A percentile compares a stretch with the other conserved stretches of the same genome.
phyloP scores from a whole-genome alignment of 2,797 vertebrate species.

The Lacerta agilis region DNA sequence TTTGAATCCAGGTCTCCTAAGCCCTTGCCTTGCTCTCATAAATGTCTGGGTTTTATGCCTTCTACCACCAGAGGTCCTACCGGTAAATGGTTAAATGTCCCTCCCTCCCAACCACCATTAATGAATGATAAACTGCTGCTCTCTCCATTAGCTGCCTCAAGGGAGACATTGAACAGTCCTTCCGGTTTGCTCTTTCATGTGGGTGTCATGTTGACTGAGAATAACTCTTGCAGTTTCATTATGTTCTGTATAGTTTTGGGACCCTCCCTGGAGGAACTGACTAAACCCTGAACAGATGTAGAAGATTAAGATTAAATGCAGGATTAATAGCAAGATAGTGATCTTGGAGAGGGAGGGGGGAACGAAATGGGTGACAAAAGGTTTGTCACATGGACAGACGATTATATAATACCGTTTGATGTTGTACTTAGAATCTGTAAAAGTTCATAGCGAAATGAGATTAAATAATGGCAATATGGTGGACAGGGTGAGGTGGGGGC shows the following conservation, averaged over 20 bases:
- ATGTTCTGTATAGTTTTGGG: neutral
- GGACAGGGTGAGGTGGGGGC: no score
- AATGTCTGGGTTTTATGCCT: neutral
- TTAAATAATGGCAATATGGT: neutral
- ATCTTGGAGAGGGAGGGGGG: neutral
- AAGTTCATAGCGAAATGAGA: neutral
- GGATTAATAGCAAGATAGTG: neutral
- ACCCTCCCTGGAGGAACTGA: neutral
- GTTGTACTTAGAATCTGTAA: neutral
- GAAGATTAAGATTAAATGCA: neutral
- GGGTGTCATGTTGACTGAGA: neutral
- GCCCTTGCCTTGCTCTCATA: neutral
- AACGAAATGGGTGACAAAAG: neutral
- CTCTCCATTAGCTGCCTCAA: neutral
- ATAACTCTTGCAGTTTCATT: neutral
- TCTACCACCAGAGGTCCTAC: neutral
- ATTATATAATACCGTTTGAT: neutral
- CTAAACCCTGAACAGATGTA: constrained; percentile 19
- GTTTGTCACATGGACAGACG: neutral
- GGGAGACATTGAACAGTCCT: neutral
- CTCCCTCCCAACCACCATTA: neutral
- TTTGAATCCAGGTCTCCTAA: neutral
- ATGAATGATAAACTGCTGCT: neutral
- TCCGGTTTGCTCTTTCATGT: neutral
- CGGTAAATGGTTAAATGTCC: neutral